Evolutionary conservation across 2,113 vertebrate genomes (phyloP), one percentile per base, ranked within the genome.

Genomic region (Tupaia chinensis): DNA sequence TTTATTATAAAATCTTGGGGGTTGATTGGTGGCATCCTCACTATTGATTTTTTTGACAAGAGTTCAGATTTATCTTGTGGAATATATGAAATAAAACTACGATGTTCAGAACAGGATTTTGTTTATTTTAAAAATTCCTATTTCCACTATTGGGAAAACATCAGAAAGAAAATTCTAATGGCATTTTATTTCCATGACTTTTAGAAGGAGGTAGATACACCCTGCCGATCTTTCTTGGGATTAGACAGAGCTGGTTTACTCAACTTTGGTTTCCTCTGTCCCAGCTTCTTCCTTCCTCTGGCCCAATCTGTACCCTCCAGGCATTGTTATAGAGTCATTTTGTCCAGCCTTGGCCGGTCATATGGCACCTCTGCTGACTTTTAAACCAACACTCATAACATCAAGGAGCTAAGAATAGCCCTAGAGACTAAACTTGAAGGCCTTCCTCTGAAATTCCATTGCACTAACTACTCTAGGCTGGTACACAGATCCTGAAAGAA

Each of bases 261-360:
- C 32, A 89, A 32, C 54, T 73, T 9, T 61, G 56, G 69, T 27
- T 93, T 95, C 91, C 95, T 89, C 27, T 6, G 61, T 91, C 91
- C 60, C 69, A 56, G 79, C 58, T 54, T 4, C 69, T 94, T 86
- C 94, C 91, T 83, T 56, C 78, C 44, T 10, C 4, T 5, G 13
- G 29, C 19, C 16, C 25, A 17, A 0, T 17, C 5, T 17, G 25
- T 65, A 29, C 34, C 16, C 14, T 32, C 14, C 4, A 63, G 70
- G 53, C 7, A 8, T 20, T 22, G 11, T 10, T 0, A 53, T 9
- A 25, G 63, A 66, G 66, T 34, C 74, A 27, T 29, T 12, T 11
- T 17, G 70, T 65, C 32, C 58, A n/a, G 8, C 69, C 53, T 10
- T 19, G 69, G 60, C 34, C 12, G 44, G 17, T 63, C 27, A 8